phyloP scores from a whole-genome alignment of 2,113 vertebrate genomes.

The Thamnaconus septentrionalis region DNA sequence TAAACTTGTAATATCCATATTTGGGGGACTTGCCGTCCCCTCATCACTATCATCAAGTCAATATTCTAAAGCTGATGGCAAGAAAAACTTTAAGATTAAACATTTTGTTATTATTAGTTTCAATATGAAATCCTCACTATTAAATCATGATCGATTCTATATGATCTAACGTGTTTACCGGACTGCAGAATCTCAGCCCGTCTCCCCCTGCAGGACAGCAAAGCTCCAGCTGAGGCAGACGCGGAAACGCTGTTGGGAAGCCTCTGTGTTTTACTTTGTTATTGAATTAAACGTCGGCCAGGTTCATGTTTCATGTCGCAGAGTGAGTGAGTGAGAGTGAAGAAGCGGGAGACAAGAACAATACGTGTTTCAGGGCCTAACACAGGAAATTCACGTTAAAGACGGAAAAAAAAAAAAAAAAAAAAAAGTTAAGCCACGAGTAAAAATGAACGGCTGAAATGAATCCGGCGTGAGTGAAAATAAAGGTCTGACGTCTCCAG shows the following conservation, averaged over 20 bases:
- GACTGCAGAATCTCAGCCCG: conserved; percentile 50
- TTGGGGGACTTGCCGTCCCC: too few species aligned
- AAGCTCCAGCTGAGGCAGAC: conserved; percentile 48
- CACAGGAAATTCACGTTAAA: conserved; percentile 32
- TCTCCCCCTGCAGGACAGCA: conserved; percentile 53
- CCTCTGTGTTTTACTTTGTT: conserved; percentile 53
- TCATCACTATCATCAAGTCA: neutral
- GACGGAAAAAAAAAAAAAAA: conserved; percentile 3
- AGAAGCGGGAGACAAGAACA: conserved; percentile 39
- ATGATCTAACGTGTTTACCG: conserved; percentile 53
- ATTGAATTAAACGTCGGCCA: conserved; percentile 59
- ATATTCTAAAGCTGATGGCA: neutral
- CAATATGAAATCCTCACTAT: neutral
- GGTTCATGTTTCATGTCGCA: conserved; percentile 37
- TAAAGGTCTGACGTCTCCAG: conserved; percentile 39
- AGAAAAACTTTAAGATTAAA: conserved; percentile 12
- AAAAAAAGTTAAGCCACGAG: conserved; percentile 23
- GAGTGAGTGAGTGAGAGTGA: conserved; percentile 10
- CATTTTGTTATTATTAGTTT: neutral
- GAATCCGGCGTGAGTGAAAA: conserved; percentile 38
- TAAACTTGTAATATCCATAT: too few species aligned
- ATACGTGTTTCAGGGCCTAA: conserved; percentile 24
- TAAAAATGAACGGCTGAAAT: conserved; percentile 24
- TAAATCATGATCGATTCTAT: conserved; percentile 30
- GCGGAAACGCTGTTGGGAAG: conserved; percentile 33